phyloP scores from a whole-genome alignment of 2,888 invertebrate genomes.

The Hoplodrina blanda region DNA sequence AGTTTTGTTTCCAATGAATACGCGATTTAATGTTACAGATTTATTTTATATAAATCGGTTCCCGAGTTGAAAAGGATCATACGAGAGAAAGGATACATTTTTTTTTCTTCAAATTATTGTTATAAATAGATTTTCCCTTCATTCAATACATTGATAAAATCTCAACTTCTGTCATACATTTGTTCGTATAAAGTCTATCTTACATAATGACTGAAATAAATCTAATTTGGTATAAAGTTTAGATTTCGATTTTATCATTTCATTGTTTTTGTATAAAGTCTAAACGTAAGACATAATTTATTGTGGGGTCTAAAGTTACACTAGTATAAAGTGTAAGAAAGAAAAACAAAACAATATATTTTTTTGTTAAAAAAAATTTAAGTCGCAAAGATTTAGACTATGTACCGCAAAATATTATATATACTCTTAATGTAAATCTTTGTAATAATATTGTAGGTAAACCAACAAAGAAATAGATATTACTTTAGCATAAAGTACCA shows the following conservation, averaged over 20 bases:
- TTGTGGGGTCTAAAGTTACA: not conserved
- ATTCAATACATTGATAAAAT: slow-evolving; percentile 27
- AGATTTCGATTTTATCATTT: slow-evolving; percentile 31
- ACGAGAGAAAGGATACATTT: not conserved
- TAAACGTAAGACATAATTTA: not conserved
- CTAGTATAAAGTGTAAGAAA: not conserved
- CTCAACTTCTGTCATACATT: not conserved
- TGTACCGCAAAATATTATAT: too few relatives aligned
- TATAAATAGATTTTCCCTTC: not conserved
- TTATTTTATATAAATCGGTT: not conserved
- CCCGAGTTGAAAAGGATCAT: not conserved
- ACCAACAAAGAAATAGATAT: not conserved
- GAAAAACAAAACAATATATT: not conserved
- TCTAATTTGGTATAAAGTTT: slow-evolving; percentile 46
- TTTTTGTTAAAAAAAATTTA: too few relatives aligned
- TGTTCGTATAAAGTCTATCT: slow-evolving; percentile 36
- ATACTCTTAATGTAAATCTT: too few relatives aligned
- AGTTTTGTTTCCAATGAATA: not conserved
- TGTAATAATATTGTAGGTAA: too few relatives aligned
- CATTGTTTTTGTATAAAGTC: slow-evolving; percentile 38
- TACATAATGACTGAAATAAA: slow-evolving; percentile 38
- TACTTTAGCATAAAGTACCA: slow-evolving; percentile 3
- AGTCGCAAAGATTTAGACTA: too few relatives aligned
- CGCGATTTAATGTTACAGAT: not conserved
- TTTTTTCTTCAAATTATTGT: not conserved